A percentile compares a stretch with the other conserved stretches of the same genome.
Conservation (phyloP, 2,797 vertebrate species). For the Esox masquinongy region DNA sequence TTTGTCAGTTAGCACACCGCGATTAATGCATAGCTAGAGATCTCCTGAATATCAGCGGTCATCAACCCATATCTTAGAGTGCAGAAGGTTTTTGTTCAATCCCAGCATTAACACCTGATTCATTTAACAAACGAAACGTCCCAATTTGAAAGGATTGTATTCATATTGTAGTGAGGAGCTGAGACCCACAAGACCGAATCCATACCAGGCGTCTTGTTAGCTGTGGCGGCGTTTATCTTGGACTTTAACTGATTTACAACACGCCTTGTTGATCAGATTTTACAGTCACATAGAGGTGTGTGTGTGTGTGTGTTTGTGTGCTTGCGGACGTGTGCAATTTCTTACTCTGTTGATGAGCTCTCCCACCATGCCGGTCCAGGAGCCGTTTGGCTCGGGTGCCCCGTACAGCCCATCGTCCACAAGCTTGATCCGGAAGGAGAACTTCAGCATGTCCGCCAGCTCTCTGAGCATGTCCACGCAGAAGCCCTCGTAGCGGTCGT, state of each 20-base stretch:
- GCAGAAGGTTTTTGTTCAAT: neutral
- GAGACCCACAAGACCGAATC: neutral
- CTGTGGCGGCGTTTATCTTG: neutral
- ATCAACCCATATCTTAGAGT: neutral
- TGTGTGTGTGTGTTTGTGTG: neutral
- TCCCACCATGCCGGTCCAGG: constrained; percentile 94
- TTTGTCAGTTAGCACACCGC: neutral
- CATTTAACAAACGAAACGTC: neutral
- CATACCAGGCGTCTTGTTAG: neutral
- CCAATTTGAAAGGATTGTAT: neutral
- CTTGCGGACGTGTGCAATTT: neutral
- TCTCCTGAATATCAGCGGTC: neutral
- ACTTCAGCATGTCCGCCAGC: constrained; percentile 83
- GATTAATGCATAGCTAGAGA: neutral
- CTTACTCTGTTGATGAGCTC: constrained; percentile 91
- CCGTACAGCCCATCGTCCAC: constrained; percentile 90
- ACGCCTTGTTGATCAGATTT: neutral
- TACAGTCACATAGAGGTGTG: neutral
- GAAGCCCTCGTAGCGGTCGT: constrained; percentile 89
- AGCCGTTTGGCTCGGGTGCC: constrained; percentile 87
- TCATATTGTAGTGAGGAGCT: neutral
- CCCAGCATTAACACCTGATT: neutral
- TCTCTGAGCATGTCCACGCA: constrained; percentile 93
- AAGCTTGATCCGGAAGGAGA: constrained; percentile 86
- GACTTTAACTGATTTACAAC: neutral